These are phyloP conservation scores for Rhamphomyia laevipes DNA, from an alignment of 2,888 invertebrate genomes.

Conservation along the genomic window DNA sequence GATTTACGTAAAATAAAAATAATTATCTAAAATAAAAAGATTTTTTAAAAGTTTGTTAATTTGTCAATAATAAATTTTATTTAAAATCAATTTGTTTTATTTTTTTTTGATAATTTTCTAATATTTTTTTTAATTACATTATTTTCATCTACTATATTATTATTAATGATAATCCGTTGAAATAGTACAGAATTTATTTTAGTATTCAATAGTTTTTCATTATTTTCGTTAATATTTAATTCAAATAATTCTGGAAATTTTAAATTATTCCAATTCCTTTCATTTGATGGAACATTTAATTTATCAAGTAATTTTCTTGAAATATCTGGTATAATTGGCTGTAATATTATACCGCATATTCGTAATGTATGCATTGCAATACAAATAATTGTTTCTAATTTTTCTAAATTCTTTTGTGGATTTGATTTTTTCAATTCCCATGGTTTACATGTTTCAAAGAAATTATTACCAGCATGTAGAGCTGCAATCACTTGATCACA, in stretches of 20 bases:
- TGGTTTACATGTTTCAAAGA: conserved; percentile 76
- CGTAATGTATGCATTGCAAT: conserved; percentile 76
- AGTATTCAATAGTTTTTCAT: background rate
- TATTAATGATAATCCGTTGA: background rate
- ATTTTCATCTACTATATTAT: no score
- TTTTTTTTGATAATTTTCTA: no score
- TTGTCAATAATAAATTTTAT: no score
- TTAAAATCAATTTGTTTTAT: no score
- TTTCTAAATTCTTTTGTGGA: conserved; percentile 38
- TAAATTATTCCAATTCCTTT: conserved; percentile 43
- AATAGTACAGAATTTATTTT: background rate
- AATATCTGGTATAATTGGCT: conserved; percentile 74
- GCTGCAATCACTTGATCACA: conserved; percentile 64
- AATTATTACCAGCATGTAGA: conserved; percentile 68
- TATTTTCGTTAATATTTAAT: background rate
- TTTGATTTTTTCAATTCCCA: conserved; percentile 66
- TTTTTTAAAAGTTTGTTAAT: no score
- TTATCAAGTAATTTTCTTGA: conserved; percentile 57
- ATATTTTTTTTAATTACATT: no score
- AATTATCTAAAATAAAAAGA: no score
- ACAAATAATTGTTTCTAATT: conserved; percentile 63
- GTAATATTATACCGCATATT: conserved; percentile 65
- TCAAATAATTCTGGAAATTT: conserved; percentile 16
- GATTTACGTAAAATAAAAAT: no score
- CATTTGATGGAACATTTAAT: conserved; percentile 40